A percentile compares a stretch with the other conserved stretches of the same genome.
These are phyloP conservation scores for Scaeva pyrastri DNA, from an alignment of 2,888 invertebrate species.

Conservation along the genomic window DNA sequence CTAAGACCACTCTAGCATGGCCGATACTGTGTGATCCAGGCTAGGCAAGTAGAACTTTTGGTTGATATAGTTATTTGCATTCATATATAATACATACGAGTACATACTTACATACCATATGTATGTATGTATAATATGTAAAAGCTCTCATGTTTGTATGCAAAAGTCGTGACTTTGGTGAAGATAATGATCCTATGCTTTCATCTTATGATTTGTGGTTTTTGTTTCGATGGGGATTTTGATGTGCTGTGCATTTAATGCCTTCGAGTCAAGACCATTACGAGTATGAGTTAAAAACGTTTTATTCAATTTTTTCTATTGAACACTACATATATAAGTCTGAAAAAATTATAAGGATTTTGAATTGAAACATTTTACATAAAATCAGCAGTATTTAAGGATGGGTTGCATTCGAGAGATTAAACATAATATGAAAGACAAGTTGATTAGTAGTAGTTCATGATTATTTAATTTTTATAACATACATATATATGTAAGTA, in stretches of 20 bases:
- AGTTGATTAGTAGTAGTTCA: too few species aligned
- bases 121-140: too few species aligned
- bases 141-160: neutral
- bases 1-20: neutral
- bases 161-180: slow-evolving; percentile 50
- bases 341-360: too few species aligned
- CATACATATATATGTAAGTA: too few species aligned
- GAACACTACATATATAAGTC: too few species aligned
- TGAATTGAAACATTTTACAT: too few species aligned
- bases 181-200: slow-evolving; percentile 68
- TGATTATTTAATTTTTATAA: too few species aligned
- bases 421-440: too few species aligned
- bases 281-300: too few species aligned
- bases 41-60: slow-evolving; percentile 42
- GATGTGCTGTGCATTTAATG: slow-evolving; percentile 55
- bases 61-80: slow-evolving; percentile 49
- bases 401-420: too few species aligned
- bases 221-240: slow-evolving; percentile 28
- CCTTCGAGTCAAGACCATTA: slow-evolving; percentile 52
- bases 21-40: neutral
- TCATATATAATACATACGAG: neutral
- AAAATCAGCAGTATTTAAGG: too few species aligned
- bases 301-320: too few species aligned
- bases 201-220: slow-evolving; percentile 70
- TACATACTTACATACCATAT: neutral